Percentiles rank a stretch among this genome's conserved stretches.
Conservation (phyloP, 37 sponge, comb jelly and placozoan genomes). For the Cladorhizidae sp. region DNA sequence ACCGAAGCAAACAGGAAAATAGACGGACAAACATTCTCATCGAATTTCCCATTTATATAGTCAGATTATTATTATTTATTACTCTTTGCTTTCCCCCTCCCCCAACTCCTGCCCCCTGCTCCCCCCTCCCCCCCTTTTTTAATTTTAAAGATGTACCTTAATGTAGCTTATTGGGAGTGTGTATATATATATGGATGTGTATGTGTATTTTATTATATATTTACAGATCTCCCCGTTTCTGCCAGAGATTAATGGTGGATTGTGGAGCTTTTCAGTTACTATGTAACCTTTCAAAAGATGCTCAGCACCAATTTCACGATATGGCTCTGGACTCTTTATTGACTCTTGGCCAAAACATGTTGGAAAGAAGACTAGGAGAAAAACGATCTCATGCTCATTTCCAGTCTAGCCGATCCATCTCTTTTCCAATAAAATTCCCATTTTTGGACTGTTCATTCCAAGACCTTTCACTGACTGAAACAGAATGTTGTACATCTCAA, state of each 20-base stretch:
- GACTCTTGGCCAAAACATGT: conserved; percentile 20
- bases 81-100: neutral
- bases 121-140: neutral
- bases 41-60: no score
- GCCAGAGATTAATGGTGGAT: conserved; percentile 44
- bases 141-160: neutral
- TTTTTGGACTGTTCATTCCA: neutral
- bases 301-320: neutral
- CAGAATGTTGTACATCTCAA: neutral
- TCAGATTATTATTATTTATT: neutral
- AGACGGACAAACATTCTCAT: no score
- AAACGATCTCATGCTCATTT: neutral
- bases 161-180: neutral
- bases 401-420: neutral
- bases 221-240: conserved; percentile 29
- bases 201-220: neutral
- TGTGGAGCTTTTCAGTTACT: conserved; percentile 36
- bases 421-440: neutral
- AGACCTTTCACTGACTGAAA: conserved; percentile 8
- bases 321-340: conserved; percentile 52
- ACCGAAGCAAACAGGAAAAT: no score
- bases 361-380: neutral
- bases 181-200: no score
- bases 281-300: conserved; percentile 3
- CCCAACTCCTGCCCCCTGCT: no score